Base-by-base conservation (phyloP, 1,140 invertebrate species). In the Oncopodura yosiiana region DNA sequence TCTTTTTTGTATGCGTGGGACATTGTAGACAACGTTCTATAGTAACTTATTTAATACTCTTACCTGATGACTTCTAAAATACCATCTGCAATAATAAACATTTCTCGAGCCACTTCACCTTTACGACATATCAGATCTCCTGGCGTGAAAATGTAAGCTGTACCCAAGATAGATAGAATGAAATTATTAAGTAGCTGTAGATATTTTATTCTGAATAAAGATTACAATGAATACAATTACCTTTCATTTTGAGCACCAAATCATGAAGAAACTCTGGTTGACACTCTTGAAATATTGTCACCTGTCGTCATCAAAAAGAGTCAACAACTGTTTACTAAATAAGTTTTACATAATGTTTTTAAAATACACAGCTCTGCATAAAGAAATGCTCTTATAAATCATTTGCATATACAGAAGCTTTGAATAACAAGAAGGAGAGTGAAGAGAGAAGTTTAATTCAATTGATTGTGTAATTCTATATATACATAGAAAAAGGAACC, bases 81-180 rank as follows among this genome's bases (percentile, higher is more conserved):
- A 6, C 93, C 93, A 70, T 95, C 92, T 9, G 92, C 92, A 66
- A 96, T 95, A 65, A 97, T 96, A 67, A 96, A 97, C 92, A 97
- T 96, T 73, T 97, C 93, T 63, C 92, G 73, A 0, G 92, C 93
- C 12, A 94, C 88, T 75, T 94, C 83, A 62, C 90, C 92, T 71
- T 94, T 91, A 2, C 92, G 78, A 68, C 92, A 96, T 65, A 96
- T 94, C 30, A 93, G 84, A 71, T 96, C 93, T 21, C 92, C 93
- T 9, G 60, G 60, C 14, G 60, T 62, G 38, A 62, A 62, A 46
- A 58, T 62, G 32, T 62, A 62, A 21, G 55, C 55, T n/a, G n/a
- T n/a, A n/a, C n/a, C n/a, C 8, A 8, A 34, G 32, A 34, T 34
- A 9, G n/a, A 34, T 9, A 8, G 32, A 34, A 9, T 34, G 8